Evolutionary conservation across 1,140 invertebrate species (phyloP), one percentile per base, ranked within the genome.

Genomic region (Nixonia krombeini): DNA sequence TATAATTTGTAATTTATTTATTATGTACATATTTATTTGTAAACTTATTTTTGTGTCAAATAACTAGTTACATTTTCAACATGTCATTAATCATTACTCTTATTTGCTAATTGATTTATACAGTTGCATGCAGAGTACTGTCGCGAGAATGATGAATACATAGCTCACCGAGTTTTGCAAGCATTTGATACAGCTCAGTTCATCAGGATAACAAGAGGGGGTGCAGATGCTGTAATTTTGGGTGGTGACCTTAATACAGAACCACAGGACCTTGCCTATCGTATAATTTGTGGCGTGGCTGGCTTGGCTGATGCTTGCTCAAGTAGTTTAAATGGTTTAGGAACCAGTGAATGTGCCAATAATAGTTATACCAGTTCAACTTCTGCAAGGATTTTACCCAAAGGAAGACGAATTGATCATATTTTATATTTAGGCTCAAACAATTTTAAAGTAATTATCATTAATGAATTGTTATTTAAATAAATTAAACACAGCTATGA

Each of bases 51-150:
- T n/a, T n/a, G n/a, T n/a, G n/a, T n/a, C n/a, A n/a, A n/a, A n/a
- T n/a, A n/a, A n/a, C n/a, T n/a, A n/a, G n/a, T n/a, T n/a, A n/a
- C n/a, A 26, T 9, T 33, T 33, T 9, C n/a, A 33, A 33, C 9
- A 10, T 12, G 21, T 18, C 28, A 17, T n/a, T 4, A 50, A 49
- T 41, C 4, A 52, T 53, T 45, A 53, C 25, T 63, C 15, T 64
- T n/a, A n/a, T n/a, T n/a, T n/a, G n/a, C n/a, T n/a, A n/a, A n/a
- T n/a, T n/a, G n/a, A n/a, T n/a, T 65, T 61, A 70, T 81, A 80
- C 74, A 97, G 94, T 85, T 98, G 21, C 96, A 99, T 87, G 96
- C 96, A n/a, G 95, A 98, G 84, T 99, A 99, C 75, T 89, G 93
- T 82, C 87, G 87, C 25, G 87, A 90, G 61, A 89, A 90, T 76